Conservation (phyloP, 2,113 vertebrate species). For the Typhlomys cinereus region DNA sequence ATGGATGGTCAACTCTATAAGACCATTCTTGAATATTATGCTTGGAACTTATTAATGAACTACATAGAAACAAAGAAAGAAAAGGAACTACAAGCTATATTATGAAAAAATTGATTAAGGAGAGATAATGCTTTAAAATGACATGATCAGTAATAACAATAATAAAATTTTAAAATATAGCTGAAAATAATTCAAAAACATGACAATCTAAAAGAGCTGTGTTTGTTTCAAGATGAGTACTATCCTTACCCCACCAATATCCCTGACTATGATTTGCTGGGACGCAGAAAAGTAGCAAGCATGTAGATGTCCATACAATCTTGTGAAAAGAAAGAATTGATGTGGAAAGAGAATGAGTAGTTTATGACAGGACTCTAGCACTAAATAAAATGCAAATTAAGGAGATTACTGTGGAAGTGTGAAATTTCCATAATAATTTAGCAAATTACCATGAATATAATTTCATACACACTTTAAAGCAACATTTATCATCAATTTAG, state of each 20-base stretch:
- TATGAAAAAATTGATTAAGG: constrained; percentile 57
- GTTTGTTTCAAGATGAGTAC: constrained; percentile 20
- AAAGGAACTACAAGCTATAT: neutral
- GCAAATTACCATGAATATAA: constrained; percentile 65
- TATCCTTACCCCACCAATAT: neutral
- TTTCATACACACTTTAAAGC: constrained; percentile 60
- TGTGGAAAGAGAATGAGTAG: neutral
- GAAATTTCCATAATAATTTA: constrained; percentile 72
- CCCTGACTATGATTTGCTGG: neutral
- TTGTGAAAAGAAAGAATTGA: neutral
- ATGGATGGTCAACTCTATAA: neutral
- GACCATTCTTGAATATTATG: neutral
- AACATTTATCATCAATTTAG: constrained; percentile 67
- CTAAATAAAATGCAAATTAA: constrained; percentile 64
- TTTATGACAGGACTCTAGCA: constrained; percentile 31
- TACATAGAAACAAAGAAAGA: constrained; percentile 13
- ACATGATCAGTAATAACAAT: constrained; percentile 55
- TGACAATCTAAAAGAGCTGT: constrained; percentile 29
- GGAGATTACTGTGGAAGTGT: constrained; percentile 56
- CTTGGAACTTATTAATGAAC: constrained; percentile 32
- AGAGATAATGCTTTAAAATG: neutral
- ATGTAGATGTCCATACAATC: neutral
- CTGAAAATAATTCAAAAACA: constrained; percentile 38
- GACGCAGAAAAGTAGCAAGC: neutral
- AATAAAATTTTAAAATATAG: constrained; percentile 32